Conservation (phyloP, 2,113 vertebrate genomes). For the Nansenia antarctica region DNA sequence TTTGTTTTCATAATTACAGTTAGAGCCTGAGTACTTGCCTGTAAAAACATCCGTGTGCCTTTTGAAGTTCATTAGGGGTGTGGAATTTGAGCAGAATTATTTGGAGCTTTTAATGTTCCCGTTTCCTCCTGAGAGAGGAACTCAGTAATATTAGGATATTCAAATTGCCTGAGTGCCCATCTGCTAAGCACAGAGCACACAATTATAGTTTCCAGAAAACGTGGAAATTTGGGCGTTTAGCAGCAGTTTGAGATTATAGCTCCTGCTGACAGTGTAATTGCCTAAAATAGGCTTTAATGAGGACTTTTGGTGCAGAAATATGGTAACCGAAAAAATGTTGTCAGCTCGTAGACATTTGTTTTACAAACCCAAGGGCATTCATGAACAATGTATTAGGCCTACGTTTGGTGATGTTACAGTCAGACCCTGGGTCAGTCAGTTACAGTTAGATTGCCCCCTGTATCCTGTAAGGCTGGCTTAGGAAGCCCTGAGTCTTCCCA, state of each 20-base stretch:
- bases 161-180: slow-evolving; percentile 57
- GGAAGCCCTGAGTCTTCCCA: background rate
- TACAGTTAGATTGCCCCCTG: background rate
- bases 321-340: slow-evolving; percentile 46
- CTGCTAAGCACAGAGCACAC: slow-evolving; percentile 58
- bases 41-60: slow-evolving; percentile 67
- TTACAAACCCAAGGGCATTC: slow-evolving; percentile 34
- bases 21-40: slow-evolving; percentile 59
- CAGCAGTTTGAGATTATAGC: slow-evolving; percentile 67
- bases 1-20: slow-evolving; percentile 75
- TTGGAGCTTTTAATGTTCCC: slow-evolving; percentile 55
- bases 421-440: background rate
- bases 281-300: slow-evolving; percentile 63
- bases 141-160: slow-evolving; percentile 67
- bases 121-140: slow-evolving; percentile 58
- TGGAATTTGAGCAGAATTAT: slow-evolving; percentile 67
- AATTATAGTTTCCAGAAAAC: slow-evolving; percentile 63
- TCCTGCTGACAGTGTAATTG: slow-evolving; percentile 70
- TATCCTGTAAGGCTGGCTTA: background rate
- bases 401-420: slow-evolving; percentile 5
- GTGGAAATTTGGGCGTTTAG: slow-evolving; percentile 56
- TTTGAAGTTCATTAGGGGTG: slow-evolving; percentile 67
- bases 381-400: slow-evolving; percentile 20
- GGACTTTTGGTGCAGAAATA: slow-evolving; percentile 51
- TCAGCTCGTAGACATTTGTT: slow-evolving; percentile 48